Conservation (phyloP, 2,797 vertebrate species). For the Cyclura pinguis region DNA sequence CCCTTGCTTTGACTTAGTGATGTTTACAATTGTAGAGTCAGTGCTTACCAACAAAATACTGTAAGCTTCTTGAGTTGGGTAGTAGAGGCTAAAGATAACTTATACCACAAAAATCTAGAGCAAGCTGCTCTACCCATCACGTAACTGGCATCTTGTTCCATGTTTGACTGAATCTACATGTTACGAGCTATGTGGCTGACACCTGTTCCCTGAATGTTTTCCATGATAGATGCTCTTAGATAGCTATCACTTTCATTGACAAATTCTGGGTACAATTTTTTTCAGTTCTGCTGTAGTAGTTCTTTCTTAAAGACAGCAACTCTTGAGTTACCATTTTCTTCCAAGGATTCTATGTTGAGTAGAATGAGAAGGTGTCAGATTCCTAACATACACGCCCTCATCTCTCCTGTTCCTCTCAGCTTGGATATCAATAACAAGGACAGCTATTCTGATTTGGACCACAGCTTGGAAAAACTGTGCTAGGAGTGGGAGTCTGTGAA, state of each 20-base stretch:
- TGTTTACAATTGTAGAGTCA: background rate
- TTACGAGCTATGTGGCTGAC: background rate
- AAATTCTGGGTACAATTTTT: background rate
- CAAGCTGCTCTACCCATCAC: background rate
- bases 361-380: background rate
- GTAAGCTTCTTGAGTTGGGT: background rate
- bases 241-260: background rate
- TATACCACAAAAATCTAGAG: background rate
- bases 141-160: background rate
- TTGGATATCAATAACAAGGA: background rate
- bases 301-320: background rate
- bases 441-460: background rate
- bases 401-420: background rate
- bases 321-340: background rate
- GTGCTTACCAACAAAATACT: background rate
- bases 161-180: background rate
- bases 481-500: too few relatives aligned
- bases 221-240: background rate
- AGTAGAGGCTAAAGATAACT: background rate
- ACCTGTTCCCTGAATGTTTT: background rate
- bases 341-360: background rate
- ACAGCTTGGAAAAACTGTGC: too few relatives aligned
- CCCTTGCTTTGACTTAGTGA: background rate
- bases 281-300: too few relatives aligned
- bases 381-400: background rate